A percentile compares a stretch with the other conserved stretches of the same genome.
These are phyloP conservation scores for Aplochiton taeniatus DNA, from an alignment of 2,797 vertebrate species.

Conservation along the genomic window DNA sequence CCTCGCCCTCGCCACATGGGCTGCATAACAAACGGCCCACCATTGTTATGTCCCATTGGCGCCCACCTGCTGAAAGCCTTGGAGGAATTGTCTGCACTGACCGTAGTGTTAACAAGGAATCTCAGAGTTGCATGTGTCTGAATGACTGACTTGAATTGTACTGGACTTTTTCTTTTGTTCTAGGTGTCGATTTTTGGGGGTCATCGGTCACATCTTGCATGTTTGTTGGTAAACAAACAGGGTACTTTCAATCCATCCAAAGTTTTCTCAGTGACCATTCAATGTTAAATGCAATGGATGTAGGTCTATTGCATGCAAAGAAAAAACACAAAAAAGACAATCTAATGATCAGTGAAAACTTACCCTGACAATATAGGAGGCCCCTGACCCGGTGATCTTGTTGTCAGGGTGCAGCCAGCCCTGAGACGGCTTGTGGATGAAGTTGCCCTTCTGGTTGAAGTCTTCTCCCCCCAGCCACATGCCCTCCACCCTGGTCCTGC, in stretches of 20 bases:
- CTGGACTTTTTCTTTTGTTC: neutral
- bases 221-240: constrained; percentile 1
- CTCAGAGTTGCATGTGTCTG: neutral
- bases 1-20: constrained; percentile 44
- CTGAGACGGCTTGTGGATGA: constrained; percentile 92
- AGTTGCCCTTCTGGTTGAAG: constrained; percentile 86
- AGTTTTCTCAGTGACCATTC: no score
- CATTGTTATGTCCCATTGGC: constrained; percentile 52
- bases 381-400: constrained; percentile 85
- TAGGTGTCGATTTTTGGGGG: neutral
- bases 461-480: constrained; percentile 80
- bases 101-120: neutral
- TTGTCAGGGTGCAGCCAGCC: constrained; percentile 93
- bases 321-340: neutral
- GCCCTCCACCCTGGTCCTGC: constrained; percentile 76
- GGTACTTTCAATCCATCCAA: neutral
- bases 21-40: constrained; percentile 61
- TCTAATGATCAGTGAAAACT: constrained; percentile 54
- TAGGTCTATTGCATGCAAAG: neutral
- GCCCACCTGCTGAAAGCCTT: constrained; percentile 27
- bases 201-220: neutral
- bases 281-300: neutral
- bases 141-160: neutral
- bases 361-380: constrained; percentile 91
- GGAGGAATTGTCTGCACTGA: neutral